Evolutionary conservation across 2,888 invertebrate genomes (phyloP).

Genomic region (Chymomyza fuscimana): DNA sequence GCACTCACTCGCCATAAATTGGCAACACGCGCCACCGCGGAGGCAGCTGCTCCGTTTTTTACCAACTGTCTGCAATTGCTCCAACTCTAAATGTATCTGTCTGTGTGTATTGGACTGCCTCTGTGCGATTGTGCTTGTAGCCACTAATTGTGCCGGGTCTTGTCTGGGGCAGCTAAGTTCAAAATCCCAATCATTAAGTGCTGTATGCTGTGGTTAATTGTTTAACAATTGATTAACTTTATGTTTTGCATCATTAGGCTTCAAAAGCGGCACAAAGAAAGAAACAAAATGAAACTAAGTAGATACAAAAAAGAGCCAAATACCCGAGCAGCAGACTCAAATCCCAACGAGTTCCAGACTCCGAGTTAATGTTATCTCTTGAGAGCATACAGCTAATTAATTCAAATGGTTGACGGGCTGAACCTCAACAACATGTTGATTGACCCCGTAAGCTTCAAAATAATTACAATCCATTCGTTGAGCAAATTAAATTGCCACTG

Average conservation of each 20-base stretch:
- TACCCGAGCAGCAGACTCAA: too few relatives aligned
- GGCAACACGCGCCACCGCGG: conserved; percentile 13
- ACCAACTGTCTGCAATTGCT: neutral
- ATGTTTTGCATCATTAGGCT: conserved; percentile 40
- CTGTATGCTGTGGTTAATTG: conserved; percentile 48
- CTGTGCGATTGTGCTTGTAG: neutral
- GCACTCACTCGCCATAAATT: conserved; percentile 5
- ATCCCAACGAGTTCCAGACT: neutral
- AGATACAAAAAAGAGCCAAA: too few relatives aligned
- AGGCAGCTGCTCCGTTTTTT: neutral
- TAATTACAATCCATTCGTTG: conserved; percentile 49
- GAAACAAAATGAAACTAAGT: neutral
- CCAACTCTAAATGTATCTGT: neutral
- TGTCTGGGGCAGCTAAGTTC: conserved; percentile 37
- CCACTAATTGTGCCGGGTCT: conserved; percentile 52
- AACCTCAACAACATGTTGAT: conserved; percentile 5
- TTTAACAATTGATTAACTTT: conserved; percentile 58
- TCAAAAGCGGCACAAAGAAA: conserved; percentile 19
- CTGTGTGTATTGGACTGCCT: neutral
- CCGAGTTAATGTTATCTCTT: neutral
- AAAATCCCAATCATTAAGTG: conserved; percentile 23
- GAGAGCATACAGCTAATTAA: neutral
- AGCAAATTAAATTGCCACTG: conserved; percentile 64
- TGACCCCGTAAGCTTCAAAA: conserved; percentile 29
- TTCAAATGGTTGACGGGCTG: neutral